Evolutionary conservation across 64 coral and sea anemone species (phyloP).

Genomic region (Dendrophyllia cribrosa): DNA sequence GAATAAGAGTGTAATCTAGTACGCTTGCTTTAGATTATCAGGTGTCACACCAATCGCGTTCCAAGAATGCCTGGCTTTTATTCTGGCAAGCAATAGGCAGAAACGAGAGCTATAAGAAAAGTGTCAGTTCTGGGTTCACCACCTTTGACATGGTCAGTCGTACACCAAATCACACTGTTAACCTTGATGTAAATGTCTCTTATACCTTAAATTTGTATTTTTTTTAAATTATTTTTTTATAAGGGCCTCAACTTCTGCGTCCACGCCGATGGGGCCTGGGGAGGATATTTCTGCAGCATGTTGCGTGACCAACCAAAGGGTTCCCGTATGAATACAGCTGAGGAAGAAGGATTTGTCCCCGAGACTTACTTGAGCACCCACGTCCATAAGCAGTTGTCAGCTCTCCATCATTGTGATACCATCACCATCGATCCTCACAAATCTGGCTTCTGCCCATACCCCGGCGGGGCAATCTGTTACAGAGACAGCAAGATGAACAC

Average conservation of each 20-base stretch:
- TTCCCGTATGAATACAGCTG: not conserved
- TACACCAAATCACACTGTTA: no score
- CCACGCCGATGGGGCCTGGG: conserved; percentile 87
- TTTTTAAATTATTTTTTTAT: not conserved
- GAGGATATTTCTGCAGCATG: conserved; percentile 87
- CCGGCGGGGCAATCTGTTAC: conserved; percentile 84
- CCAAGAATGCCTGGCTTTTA: no score
- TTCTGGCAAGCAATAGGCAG: no score
- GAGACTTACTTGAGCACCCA: conserved; percentile 58
- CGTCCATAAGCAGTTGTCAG: conserved; percentile 47
- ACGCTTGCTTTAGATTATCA: no score
- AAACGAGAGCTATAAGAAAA: no score
- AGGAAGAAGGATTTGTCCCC: conserved; percentile 58
- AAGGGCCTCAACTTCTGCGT: conserved; percentile 85
- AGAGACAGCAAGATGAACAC: conserved; percentile 75
- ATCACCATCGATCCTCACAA: conserved; percentile 94
- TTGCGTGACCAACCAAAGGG: conserved; percentile 39
- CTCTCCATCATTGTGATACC: conserved; percentile 70
- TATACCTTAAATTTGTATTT: not conserved
- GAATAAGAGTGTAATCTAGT: no score
- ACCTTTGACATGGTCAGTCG: no score
- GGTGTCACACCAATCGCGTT: no score
- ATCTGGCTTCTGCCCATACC: conserved; percentile 92
- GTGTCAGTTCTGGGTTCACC: no score
- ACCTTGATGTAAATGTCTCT: no score